Evolutionary conservation across 2,888 invertebrate species (phyloP), one percentile per base, ranked within the genome.

Genomic region (Hetaerina titia): DNA sequence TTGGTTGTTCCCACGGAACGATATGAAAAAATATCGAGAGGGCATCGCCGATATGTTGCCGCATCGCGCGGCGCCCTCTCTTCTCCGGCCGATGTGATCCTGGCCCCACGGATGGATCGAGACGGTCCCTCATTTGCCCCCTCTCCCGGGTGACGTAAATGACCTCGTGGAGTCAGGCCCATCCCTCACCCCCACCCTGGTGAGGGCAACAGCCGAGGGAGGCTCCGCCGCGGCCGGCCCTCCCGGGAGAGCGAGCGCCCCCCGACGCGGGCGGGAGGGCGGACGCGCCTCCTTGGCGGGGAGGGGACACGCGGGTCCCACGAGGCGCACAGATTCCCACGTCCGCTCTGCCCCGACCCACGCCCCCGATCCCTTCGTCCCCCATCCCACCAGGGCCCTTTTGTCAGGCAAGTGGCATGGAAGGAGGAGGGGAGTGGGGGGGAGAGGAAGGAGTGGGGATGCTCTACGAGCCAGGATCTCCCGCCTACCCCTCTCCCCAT

Each of bases 331-430:
- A 81, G 81, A 81, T 81, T 81, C 81, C 81, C 81, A 81, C 81
- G 81, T 31, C 81, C 31, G 81, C 81, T 31, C 45, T 45, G 1
- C 45, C 45, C 45, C 45, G 45, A 45, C 45, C 45, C 45, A 45
- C 45, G 1, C 45, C 45, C 45, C 45, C 45, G 4, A 45, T 45
- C 45, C 45, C 45, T 45, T 4, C 45, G 45, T 4, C 45, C 45
- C 45, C 45, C 45, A 45, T 45, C 45, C 45, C 45, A 45, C 45
- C 45, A 45, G 45, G 81, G 13, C 31, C 81, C 81, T 81, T 81
- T 81, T 81, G 81, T 81, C 81, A 19, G 81, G 11, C 81, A 81
- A 81, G 81, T 81, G 81, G 81, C 31, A 13, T 81, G 81, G 81
- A n/a, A 22, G 8, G 69, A 19, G n/a, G 22, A n/a, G n/a, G 69